Percentiles rank a stretch among this genome's conserved stretches.
Conservation (phyloP, 2,888 invertebrate genomes). For the Spodoptera exigua region DNA sequence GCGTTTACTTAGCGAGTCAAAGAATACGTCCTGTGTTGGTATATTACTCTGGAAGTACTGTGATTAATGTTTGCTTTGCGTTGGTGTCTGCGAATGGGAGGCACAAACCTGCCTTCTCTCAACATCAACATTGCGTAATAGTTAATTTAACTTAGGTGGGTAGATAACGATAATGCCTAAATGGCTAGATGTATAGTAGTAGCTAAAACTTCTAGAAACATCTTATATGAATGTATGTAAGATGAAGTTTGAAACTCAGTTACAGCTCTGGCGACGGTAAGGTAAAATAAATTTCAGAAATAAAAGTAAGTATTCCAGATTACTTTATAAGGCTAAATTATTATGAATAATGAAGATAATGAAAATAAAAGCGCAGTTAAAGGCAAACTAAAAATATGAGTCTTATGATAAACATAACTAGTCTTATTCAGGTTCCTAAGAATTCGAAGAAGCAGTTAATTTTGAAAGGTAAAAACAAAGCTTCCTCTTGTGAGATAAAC, state of each 20-base stretch:
- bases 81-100: slow-evolving; percentile 29
- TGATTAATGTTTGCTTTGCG: slow-evolving; percentile 48
- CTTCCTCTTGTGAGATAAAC: slow-evolving; percentile 4
- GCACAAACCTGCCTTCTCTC: slow-evolving; percentile 26
- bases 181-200: slow-evolving; percentile 3
- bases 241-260: slow-evolving; percentile 25
- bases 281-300: slow-evolving; percentile 20
- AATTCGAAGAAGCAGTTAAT: no score
- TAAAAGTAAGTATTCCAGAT: slow-evolving; percentile 20
- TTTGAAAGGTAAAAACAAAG: not conserved
- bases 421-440: not conserved
- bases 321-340: slow-evolving; percentile 1
- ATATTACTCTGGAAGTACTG: slow-evolving; percentile 54
- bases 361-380: slow-evolving; percentile 1
- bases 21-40: slow-evolving; percentile 47
- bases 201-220: slow-evolving; percentile 18
- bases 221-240: slow-evolving; percentile 28
- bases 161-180: not conserved
- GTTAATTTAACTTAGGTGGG: slow-evolving; percentile 13
- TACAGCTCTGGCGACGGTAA: slow-evolving; percentile 13
- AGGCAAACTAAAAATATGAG: not conserved
- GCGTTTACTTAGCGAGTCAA: slow-evolving; percentile 51
- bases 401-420: not conserved
- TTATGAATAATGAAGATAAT: not conserved
- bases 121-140: slow-evolving; percentile 28